Evolutionary conservation across 92 coral and sea anemone genomes (phyloP).

Genomic region (Actinernus sp.): DNA sequence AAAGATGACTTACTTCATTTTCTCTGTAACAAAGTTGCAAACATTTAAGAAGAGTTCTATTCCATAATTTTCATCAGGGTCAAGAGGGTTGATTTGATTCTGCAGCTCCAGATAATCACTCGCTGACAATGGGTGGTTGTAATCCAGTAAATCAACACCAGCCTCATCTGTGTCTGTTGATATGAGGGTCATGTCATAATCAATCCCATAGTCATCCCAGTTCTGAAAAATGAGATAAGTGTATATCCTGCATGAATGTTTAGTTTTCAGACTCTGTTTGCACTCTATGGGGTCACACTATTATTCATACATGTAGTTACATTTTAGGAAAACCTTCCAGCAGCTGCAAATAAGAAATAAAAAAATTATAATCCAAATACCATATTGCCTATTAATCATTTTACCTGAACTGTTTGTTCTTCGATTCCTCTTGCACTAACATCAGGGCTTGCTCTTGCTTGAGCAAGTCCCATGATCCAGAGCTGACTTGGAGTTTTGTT

Average conservation of each 20-base stretch:
- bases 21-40: constrained; percentile 48
- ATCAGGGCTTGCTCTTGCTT: constrained; percentile 30
- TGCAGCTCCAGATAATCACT: constrained; percentile 28
- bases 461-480: constrained; percentile 56
- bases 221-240: constrained; percentile 30
- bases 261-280: too few species aligned
- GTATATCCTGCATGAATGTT: too few species aligned
- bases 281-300: too few species aligned
- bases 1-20: too few species aligned
- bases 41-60: constrained; percentile 41
- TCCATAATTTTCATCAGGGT: constrained; percentile 60
- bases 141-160: constrained; percentile 25
- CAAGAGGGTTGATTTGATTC: constrained; percentile 45
- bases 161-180: constrained; percentile 17
- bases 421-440: too few species aligned
- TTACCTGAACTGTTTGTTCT: too few species aligned
- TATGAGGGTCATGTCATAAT: constrained; percentile 39
- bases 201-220: constrained; percentile 58
- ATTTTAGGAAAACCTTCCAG: too few species aligned
- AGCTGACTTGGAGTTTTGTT: constrained; percentile 56
- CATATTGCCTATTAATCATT: too few species aligned
- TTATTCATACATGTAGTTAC: too few species aligned
- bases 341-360: too few species aligned
- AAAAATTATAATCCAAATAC: too few species aligned
- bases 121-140: constrained; percentile 42